Conservation (phyloP, 2,888 invertebrate species). For the Parnassius mnemosyne region DNA sequence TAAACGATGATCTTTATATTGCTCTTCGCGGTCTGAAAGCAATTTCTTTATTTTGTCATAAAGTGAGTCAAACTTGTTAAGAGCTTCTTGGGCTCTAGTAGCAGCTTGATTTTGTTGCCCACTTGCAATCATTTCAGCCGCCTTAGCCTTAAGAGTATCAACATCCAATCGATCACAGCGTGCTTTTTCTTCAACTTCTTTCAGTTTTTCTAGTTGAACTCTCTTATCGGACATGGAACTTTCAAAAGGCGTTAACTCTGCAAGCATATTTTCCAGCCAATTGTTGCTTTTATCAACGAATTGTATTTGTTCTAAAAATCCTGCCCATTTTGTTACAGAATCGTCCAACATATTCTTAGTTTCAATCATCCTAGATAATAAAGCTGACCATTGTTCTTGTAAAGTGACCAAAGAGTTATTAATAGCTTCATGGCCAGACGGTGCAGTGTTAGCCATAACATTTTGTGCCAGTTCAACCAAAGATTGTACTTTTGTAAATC, state of each 20-base stretch:
- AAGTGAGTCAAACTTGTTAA: conserved; percentile 90
- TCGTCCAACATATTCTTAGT: conserved; percentile 93
- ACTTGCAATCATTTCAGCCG: conserved; percentile 91
- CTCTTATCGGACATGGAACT: conserved; percentile 92
- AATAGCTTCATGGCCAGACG: conserved; percentile 91
- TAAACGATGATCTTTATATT: conserved; percentile 91
- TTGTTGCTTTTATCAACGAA: conserved; percentile 90
- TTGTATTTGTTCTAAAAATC: conserved; percentile 93
- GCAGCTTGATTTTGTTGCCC: conserved; percentile 92
- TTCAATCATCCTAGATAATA: conserved; percentile 93
- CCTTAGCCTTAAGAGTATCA: conserved; percentile 90
- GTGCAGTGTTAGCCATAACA: conserved; percentile 94
- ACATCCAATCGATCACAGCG: conserved; percentile 95
- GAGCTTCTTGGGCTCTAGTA: conserved; percentile 90
- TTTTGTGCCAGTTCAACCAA: conserved; percentile 95
- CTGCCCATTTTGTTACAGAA: conserved; percentile 94
- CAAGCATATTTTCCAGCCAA: conserved; percentile 86
- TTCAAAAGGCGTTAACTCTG: conserved; percentile 87
- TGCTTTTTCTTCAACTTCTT: conserved; percentile 92
- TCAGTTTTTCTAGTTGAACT: conserved; percentile 90
- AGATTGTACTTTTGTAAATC: conserved; percentile 92
- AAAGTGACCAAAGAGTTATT: conserved; percentile 90
- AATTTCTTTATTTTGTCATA: conserved; percentile 89
- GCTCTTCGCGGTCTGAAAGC: conserved; percentile 89
- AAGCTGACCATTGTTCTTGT: conserved; percentile 94